Percentiles rank a stretch among this genome's conserved stretches.
Evolutionary conservation across 1,140 invertebrate species (phyloP).

Genomic region (Macrobrachium rosenbergii): DNA sequence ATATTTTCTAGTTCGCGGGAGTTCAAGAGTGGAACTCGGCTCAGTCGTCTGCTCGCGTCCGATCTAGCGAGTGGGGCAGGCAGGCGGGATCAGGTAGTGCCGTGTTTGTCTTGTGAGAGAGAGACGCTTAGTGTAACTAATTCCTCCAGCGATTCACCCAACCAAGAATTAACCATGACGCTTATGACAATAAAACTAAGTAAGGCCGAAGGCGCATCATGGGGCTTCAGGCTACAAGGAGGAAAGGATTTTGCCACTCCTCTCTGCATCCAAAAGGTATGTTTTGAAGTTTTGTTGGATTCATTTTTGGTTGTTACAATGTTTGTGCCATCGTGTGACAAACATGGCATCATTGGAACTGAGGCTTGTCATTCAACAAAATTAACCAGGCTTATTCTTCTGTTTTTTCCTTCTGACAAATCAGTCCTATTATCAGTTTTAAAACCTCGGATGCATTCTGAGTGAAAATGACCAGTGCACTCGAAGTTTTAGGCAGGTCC

Average conservation of each 20-base stretch:
- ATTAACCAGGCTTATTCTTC: too few relatives aligned
- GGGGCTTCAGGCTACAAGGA: constrained; percentile 75
- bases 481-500: too few relatives aligned
- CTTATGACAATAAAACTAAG: constrained; percentile 64
- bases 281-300: constrained; percentile 49
- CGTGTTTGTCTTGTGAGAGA: constrained; percentile 57
- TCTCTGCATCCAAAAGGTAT: constrained; percentile 73
- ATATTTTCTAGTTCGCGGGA: constrained; percentile 35
- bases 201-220: constrained; percentile 67
- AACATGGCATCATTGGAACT: too few relatives aligned
- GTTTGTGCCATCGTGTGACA: too few relatives aligned
- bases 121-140: constrained; percentile 7
- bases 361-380: too few relatives aligned
- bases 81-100: constrained; percentile 52
- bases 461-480: too few relatives aligned
- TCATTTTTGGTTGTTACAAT: too few relatives aligned
- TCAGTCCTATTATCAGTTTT: too few relatives aligned
- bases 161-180: constrained; percentile 51
- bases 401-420: too few relatives aligned
- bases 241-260: constrained; percentile 73
- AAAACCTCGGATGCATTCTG: too few relatives aligned
- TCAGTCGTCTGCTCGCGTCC: constrained; percentile 66
- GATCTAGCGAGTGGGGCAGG: constrained; percentile 62
- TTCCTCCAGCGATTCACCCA: too few relatives aligned
- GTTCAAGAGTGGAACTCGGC: constrained; percentile 40